Conservation (phyloP, 2,888 invertebrate species). For the Gasteruption jaculator region DNA sequence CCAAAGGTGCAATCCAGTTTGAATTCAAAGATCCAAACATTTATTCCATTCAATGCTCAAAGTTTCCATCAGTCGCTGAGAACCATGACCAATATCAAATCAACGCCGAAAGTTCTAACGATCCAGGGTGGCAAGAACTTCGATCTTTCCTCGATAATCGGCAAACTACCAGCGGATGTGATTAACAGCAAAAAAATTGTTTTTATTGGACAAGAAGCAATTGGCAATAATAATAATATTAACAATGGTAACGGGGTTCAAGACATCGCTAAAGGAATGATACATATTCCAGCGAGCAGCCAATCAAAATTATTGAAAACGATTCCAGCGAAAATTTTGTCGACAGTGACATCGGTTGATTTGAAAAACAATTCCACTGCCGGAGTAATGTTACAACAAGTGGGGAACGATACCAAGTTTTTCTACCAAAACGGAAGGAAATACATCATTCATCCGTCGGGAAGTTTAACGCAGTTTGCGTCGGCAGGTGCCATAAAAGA, state of each 20-base stretch:
- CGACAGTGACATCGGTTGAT: not conserved
- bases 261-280: constrained; percentile 3
- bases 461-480: too few species aligned
- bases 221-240: constrained; percentile 10
- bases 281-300: constrained; percentile 12
- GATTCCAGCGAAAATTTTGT: constrained; percentile 13
- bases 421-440: constrained; percentile 32
- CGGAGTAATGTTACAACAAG: constrained; percentile 9
- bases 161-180: constrained; percentile 32
- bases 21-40: not conserved
- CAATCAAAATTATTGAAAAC: constrained; percentile 14
- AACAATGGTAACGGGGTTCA: constrained; percentile 9
- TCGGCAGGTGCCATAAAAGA: too few species aligned
- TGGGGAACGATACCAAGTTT: constrained; percentile 22
- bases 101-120: constrained; percentile 32
- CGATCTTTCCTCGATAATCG: constrained; percentile 32
- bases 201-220: constrained; percentile 29
- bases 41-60: not conserved
- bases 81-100: constrained; percentile 20
- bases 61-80: constrained; percentile 7
- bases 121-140: constrained; percentile 31
- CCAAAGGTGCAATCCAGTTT: not conserved
- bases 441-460: constrained; percentile 24
- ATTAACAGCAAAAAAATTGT: constrained; percentile 33
- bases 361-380: not conserved